A percentile compares a stretch with the other conserved stretches of the same genome.
Evolutionary conservation across 1,140 invertebrate genomes (phyloP).

Genomic region (Wiebesia pumilae): DNA sequence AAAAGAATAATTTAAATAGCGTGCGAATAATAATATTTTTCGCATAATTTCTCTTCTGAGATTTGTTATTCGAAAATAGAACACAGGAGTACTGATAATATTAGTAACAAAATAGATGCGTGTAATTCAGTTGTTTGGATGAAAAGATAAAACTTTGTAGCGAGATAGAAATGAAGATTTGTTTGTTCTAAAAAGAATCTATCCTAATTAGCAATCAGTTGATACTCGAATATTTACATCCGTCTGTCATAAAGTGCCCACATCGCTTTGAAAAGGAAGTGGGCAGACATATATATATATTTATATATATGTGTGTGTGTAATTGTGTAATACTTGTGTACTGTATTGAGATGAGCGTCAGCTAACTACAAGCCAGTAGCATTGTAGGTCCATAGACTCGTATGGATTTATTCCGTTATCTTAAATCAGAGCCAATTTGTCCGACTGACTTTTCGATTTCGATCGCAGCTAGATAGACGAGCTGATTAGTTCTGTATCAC

Average conservation of each 20-base stretch:
- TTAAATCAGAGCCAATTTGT: constrained; percentile 44
- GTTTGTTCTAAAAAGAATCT: background rate
- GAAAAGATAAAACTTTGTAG: background rate
- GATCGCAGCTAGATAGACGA: background rate
- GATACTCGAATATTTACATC: background rate
- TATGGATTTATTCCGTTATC: constrained; percentile 45
- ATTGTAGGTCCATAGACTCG: background rate
- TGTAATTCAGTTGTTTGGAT: background rate
- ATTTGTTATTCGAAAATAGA: background rate
- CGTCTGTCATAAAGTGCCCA: constrained; percentile 19
- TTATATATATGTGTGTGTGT: no score
- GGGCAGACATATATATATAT: background rate
- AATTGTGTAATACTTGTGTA: background rate
- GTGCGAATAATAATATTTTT: background rate
- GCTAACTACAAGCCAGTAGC: background rate
- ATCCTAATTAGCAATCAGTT: background rate
- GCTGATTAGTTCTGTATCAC: background rate
- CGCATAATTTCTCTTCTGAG: background rate
- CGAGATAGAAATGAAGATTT: background rate
- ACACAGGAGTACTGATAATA: background rate
- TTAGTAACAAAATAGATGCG: background rate
- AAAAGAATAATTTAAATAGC: no score
- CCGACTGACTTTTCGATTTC: constrained; percentile 43
- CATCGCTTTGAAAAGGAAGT: constrained; percentile 13
- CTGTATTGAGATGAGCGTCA: background rate